Base-by-base conservation (phyloP, 2,888 invertebrate species). In the Stenichneumon culpator region DNA sequence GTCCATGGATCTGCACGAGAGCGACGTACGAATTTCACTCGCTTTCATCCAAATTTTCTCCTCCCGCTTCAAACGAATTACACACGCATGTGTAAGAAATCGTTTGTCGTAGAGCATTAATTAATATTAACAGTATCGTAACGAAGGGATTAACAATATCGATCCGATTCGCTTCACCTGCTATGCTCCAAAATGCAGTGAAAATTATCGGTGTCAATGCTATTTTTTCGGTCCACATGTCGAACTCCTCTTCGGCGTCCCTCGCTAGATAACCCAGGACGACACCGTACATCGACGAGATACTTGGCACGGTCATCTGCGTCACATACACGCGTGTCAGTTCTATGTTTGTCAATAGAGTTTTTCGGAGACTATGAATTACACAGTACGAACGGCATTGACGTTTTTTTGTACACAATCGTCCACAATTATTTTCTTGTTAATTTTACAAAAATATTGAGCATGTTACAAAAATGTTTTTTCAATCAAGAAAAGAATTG, bases 191-290 rank as follows among this genome's bases (percentile, higher is more conserved):
- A 87, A 95, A 95, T 11, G 96, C 95, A 47, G 95, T 93, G 92
- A 95, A 95, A 86, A 96, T 94, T 86, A 96, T 94, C 0, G 96
- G 96, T 72, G 96, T 95, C 79, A 96, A 92, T 2, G 95, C 94
- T 75, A 96, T 94, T 84, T 95, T 95, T 80, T 95, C 94, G 67
- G 95, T 95, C 96, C 96, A 96, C 89, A 96, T 39, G 75, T 90
- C 86, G 79, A 89, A 89, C 19, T 90, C 88, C 4, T 78, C n/a
- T 6, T 75, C 79, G 16, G 84, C 77, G 9, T 82, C 80, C 68
- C 82, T 84, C 5, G 67, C 82, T 44, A 92, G 86, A 73, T 89
- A 89, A 28, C 89, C 92, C 74, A 92, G 69, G 14, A 91, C 89
- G 32, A 92, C 86, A 7, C 92, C 93, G 16, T 93, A 93, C 90